Base-by-base conservation (phyloP, 2,113 vertebrate genomes). In the Platichthys stellatus region DNA sequence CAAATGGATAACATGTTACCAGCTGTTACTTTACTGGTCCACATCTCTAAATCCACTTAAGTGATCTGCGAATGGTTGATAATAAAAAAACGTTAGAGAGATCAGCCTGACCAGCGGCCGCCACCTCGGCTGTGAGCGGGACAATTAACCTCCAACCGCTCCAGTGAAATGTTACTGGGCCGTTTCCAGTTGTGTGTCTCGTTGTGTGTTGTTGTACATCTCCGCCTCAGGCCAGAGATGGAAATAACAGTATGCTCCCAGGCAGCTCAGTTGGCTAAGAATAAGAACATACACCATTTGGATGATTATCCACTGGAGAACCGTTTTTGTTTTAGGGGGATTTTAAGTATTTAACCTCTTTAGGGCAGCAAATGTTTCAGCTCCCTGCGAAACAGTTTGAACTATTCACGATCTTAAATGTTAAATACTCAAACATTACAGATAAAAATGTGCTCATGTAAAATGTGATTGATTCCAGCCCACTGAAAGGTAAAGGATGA, bases 121-220 rank as follows among this genome's bases (percentile, higher is more conserved):
- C 54, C 59, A 38, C 62, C 43, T 63, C 7, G 0, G 66, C n/a
- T 63, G 12, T 60, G 11, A 75, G 79, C 60, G 59, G 80, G 40
- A 75, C 61, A 88, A 86, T 88, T 89, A 85, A 86, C 81, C 83
- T 86, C 76, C 54, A 72, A 77, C 72, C 72, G 67, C 53, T 74
- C 51, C 51, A 66, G 2, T 53, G 45, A 74, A 83, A 71, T 72
- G 24, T 74, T 21, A 58, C 72, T 76, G 79, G 76, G 31, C 73
- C 58, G 23, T 69, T 77, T 68, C 72, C 60, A 65, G 35, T 81
- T 63, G 69, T 68, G 45, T 69, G 26, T 31, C 28, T 31, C 28
- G 28, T 82, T 54, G 54, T 35, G 35, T 77, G 21, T 60, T 21
- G 47, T 2, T 31, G 28, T 31, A 31, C 28, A 31, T 31, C 51